Base-by-base conservation (phyloP, 2,113 vertebrate species). In the Lutjanus erythropterus region DNA sequence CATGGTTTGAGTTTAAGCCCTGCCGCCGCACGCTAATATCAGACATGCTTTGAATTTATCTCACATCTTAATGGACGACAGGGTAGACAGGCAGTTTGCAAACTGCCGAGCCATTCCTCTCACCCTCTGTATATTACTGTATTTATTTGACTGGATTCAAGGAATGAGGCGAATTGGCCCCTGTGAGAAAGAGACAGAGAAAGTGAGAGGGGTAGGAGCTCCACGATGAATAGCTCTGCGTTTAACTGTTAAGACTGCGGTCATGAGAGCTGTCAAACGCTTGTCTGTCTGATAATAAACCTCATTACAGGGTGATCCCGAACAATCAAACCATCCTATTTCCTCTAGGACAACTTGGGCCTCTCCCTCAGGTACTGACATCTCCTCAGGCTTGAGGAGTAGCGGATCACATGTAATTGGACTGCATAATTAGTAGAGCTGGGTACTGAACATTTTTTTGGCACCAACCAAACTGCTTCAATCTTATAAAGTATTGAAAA, bases 41-140 rank as follows among this genome's bases (percentile, higher is more conserved):
- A 91, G 90, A 87, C 84, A 80, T 83, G 90, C 89, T 89, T 93
- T 86, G 90, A 90, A 93, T 94, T 91, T 85, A 92, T 92, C 89
- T 92, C 92, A 84, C 89, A 87, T 92, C 91, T 91, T 91, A 90
- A 92, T 89, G 88, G 87, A 78, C 75, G 80, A 80, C 84, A 68
- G 87, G 42, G 79, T 21, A 83, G 88, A 90, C 84, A 74, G 83
- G 79, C 79, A 55, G 75, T 78, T 86, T 75, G 74, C 84, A 71
- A 65, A 68, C 81, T 73, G 82, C 73, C 23, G 29, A 50, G 39
- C 66, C 35, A 19, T 76, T 88, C 71, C 69, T 88, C 81, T 88
- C 52, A 9, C 84, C 75, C 74, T 83, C 71, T 83, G 85, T 92
- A 91, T 91, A 91, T 92, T 87, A 78, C 74, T n/a, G 6, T 92